Evolutionary conservation across 1,140 invertebrate genomes (phyloP).

Genomic region (Rhopalosiphum maidis): DNA sequence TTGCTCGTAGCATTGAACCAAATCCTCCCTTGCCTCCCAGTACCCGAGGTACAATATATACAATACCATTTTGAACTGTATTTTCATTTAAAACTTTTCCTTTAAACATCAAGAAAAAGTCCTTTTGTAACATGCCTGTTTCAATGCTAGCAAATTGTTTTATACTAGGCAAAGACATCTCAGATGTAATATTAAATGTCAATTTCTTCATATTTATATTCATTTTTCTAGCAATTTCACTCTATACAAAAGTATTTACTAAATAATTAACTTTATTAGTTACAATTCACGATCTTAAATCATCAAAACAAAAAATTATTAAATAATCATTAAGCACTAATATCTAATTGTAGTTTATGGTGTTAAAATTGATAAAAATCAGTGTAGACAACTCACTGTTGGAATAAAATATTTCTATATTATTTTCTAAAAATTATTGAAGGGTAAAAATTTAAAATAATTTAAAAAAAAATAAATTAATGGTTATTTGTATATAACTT

Average conservation of each 20-base stretch:
- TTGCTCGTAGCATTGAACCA: constrained; percentile 94
- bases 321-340: background rate
- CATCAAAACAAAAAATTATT: background rate
- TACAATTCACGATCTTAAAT: background rate
- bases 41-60: constrained; percentile 65
- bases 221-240: background rate
- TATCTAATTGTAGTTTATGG: background rate
- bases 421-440: no score
- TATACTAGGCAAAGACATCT: background rate
- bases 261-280: no score
- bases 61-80: constrained; percentile 14
- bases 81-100: constrained; percentile 49
- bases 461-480: no score
- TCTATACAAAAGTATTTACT: background rate
- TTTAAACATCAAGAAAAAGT: constrained; percentile 58
- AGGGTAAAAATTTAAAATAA: no score
- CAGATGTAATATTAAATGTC: background rate
- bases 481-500: no score
- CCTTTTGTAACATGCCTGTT: constrained; percentile 47
- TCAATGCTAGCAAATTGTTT: background rate
- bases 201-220: constrained; percentile 9
- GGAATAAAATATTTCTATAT: background rate
- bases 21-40: constrained; percentile 86
- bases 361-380: constrained; percentile 27
- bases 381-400: constrained; percentile 10